Evolutionary conservation across 2,797 vertebrate genomes (phyloP), one percentile per base, ranked within the genome.

Genomic region (Morelia viridis): DNA sequence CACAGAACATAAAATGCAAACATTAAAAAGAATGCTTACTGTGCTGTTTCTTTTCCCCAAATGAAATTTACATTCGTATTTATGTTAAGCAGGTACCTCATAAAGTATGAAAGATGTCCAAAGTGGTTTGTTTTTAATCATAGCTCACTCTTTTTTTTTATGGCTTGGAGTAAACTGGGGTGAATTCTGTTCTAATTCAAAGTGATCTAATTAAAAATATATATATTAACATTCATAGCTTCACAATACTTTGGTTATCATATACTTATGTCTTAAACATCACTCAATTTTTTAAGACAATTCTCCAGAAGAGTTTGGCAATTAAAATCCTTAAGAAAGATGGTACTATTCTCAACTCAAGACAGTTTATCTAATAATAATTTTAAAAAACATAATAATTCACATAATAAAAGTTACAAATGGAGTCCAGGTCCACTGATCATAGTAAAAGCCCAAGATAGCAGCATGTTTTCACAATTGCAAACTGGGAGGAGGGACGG

Each of bases 281-380:
- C 1, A 0, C 6, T 35, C n/a, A 89, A 0, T 0, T 93, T 90
- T 93, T 76, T 85, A 88, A 53, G 85, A 61, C 6, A 89, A 28
- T 89, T 96, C 87, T 80, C 41, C 19, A 76, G 92, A 31, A 56
- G 26, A 41, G n/a, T 92, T 6, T 94, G 64, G 57, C 84, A 61
- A 90, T 80, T 90, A 53, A 84, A 64, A 90, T 35, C 1, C 3
- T 60, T 92, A 9, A 53, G 26, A 85, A 64, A 46, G 19, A 80
- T 80, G 35, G 9, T 41, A 46, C 71, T 46, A 1, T 80, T 46
- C 3, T 46, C 71, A 80, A 71, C 12, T 17, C 13, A 71, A 80
- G 35, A 46, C 22, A 19, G 71, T 22, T 41, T 76, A 19, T 19
- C 19, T 80, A 46, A 53, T 80, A 80, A 46, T 24, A 19, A 80